Evolutionary conservation across 2,113 vertebrate genomes (phyloP), one percentile per base, ranked within the genome.

Genomic region (Dolichallabes microphthalmus): DNA sequence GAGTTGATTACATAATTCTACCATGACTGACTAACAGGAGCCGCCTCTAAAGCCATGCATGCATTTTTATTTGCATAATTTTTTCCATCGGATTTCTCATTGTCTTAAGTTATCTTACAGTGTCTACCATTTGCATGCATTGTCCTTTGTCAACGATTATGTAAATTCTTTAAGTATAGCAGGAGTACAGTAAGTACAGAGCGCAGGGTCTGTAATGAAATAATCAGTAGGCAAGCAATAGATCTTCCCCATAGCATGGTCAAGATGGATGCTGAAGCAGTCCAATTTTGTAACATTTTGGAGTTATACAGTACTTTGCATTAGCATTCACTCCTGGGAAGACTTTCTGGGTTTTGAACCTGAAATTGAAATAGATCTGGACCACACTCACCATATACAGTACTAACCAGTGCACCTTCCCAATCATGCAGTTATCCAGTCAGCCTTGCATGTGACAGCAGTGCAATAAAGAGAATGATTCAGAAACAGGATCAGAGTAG

Each of bases 141-240:
- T 35, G 89, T 90, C 87, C 84, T 55, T 82, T 87, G 17, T 86
- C 63, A 79, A n/a, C 73, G 50, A n/a, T 10, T 80, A 92, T 96
- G 96, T 94, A 94, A 91, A 88, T 93, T 94, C 91, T 74, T 94
- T 95, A 96, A 94, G 90, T 92, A 93, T 89, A 95, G 89, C 95
- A 95, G 95, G 94, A 95, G 12, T 17, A 30, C 45, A 66, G 11
- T 66, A 57, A 45, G 68, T 45, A 71, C 19, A 39, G 17, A 45
- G 85, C 89, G 89, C 86, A 95, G 90, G 90, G 92, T 93, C 89
- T 93, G 93, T 91, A 93, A 93, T 92, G 92, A 94, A 69, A 90
- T 91, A 15, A 86, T 86, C 61, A 88, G 92, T 96, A 92, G 95
- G 95, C 96, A 96, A 96, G 95, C 87, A 53, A 76, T 82, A 58